Evolutionary conservation across 2,888 invertebrate species (phyloP).

Genomic region (Eupithecia dodoneata): DNA sequence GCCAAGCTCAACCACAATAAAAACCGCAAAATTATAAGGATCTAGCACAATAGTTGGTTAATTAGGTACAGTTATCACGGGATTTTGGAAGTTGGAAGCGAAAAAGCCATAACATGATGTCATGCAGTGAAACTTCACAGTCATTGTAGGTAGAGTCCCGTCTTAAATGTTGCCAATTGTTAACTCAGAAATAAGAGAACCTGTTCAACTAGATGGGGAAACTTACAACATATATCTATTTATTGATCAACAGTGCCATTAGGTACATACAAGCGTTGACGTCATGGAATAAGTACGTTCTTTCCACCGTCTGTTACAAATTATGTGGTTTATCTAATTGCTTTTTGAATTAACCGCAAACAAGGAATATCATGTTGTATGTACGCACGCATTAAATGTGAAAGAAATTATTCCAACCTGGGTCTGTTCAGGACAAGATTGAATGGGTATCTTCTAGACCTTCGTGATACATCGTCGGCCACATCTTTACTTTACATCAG

Average conservation of each 20-base stretch:
- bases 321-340: not conserved
- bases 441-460: too few species aligned
- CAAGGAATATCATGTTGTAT: not conserved
- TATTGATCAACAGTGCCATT: not conserved
- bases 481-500: too few species aligned
- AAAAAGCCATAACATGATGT: conserved; percentile 9
- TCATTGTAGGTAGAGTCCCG: not conserved
- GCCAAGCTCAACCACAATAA: not conserved
- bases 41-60: conserved; percentile 8
- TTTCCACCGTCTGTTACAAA: not conserved
- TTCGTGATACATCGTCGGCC: too few species aligned
- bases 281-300: not conserved
- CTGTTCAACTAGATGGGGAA: not conserved
- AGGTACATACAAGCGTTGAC: not conserved
- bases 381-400: not conserved
- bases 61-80: not conserved
- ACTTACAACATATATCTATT: not conserved
- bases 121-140: not conserved
- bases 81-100: not conserved
- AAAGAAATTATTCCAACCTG: not conserved
- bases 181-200: not conserved
- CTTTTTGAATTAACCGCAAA: not conserved
- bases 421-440: too few species aligned
- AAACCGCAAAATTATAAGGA: conserved; percentile 24
- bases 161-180: not conserved